Conservation (phyloP, 2,888 invertebrate genomes). For the Diadegma fenestrale region DNA sequence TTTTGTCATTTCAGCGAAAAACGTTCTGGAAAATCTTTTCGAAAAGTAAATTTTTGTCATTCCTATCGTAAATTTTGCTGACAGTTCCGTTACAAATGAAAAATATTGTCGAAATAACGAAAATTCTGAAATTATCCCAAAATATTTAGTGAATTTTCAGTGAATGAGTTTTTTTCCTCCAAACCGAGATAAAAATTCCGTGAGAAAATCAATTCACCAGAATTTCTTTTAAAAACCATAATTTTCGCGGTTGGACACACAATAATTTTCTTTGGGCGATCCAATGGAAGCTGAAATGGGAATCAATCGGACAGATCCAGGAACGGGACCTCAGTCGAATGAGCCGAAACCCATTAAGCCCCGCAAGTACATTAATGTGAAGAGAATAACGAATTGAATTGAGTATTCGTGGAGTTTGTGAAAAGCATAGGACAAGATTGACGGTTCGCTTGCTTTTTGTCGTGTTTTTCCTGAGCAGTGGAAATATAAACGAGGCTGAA, state of each 20-base stretch:
- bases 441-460: background rate
- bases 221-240: background rate
- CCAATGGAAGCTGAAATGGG: background rate
- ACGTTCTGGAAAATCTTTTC: too few relatives aligned
- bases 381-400: constrained; percentile 12
- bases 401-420: background rate
- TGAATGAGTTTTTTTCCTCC: background rate
- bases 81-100: too few relatives aligned
- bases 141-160: too few relatives aligned
- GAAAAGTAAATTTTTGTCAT: too few relatives aligned
- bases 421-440: background rate
- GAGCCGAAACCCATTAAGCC: constrained; percentile 48
- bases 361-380: constrained; percentile 43
- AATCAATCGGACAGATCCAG: constrained; percentile 18
- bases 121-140: too few relatives aligned
- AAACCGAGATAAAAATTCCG: background rate
- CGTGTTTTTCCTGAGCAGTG: background rate
- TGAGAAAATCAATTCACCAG: background rate
- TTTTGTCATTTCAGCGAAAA: too few relatives aligned
- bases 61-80: too few relatives aligned
- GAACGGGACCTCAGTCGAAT: constrained; percentile 53
- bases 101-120: too few relatives aligned
- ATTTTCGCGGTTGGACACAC: too few relatives aligned
- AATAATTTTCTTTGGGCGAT: background rate
- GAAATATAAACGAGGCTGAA: background rate